Conservation (phyloP, 2,797 vertebrate genomes). For the Coluber constrictor region DNA sequence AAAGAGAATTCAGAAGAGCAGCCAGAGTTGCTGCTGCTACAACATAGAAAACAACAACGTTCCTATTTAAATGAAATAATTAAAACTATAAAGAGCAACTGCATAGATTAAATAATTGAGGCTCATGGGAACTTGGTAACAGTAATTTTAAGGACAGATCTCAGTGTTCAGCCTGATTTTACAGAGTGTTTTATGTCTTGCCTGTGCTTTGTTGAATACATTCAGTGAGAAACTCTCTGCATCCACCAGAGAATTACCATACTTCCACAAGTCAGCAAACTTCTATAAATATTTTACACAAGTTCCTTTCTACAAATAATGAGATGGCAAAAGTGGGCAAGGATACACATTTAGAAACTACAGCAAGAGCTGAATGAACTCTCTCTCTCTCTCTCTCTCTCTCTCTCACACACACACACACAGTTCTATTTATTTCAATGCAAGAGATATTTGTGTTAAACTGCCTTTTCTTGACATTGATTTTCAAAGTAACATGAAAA, state of each 20-base stretch:
- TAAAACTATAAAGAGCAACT: conserved; percentile 41
- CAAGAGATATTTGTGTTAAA: neutral
- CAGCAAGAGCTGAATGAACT: conserved; percentile 12
- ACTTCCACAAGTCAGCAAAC: conserved; percentile 49
- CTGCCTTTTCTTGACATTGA: neutral
- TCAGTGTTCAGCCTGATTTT: conserved; percentile 51
- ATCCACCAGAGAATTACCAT: conserved; percentile 45
- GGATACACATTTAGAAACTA: conserved; percentile 24
- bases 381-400: neutral
- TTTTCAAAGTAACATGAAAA: neutral
- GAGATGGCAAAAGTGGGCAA: conserved; percentile 16
- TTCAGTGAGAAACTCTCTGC: conserved; percentile 49
- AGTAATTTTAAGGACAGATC: conserved; percentile 53
- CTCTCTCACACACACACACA: neutral
- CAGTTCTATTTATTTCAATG: neutral
- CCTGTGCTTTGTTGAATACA: conserved; percentile 38
- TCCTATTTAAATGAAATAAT: conserved; percentile 50
- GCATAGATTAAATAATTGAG: conserved; percentile 47
- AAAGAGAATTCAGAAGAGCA: neutral
- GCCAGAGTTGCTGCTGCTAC: neutral
- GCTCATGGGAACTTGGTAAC: conserved; percentile 32
- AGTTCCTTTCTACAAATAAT: conserved; percentile 44
- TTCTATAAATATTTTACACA: conserved; percentile 56
- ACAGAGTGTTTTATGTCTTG: conserved; percentile 18
- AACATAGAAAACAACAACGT: neutral